phyloP scores from a whole-genome alignment of 2,113 vertebrate species.

The Brevimyrus niger region DNA sequence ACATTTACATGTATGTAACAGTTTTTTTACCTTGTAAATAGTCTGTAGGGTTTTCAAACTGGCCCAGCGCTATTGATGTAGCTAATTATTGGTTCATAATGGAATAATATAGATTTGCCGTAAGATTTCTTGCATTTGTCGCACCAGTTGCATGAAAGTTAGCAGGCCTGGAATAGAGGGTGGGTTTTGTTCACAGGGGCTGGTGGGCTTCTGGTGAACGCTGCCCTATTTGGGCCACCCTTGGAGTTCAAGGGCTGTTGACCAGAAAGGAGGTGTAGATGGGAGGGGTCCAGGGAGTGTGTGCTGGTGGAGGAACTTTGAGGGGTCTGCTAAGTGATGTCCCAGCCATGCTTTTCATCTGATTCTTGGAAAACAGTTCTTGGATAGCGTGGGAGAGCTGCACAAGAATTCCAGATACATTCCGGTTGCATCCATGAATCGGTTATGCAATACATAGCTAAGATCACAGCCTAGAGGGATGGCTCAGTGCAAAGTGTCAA shows the following conservation, averaged over 20 bases:
- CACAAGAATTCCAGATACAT: background rate
- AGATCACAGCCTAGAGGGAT: background rate
- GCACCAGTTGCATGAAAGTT: background rate
- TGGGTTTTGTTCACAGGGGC: background rate
- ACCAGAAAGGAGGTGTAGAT: background rate
- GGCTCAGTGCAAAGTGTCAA: background rate
- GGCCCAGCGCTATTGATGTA: background rate
- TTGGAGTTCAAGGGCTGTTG: background rate
- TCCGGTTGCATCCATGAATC: background rate
- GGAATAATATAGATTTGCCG: background rate
- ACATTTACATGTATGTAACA: background rate
- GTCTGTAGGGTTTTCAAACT: background rate
- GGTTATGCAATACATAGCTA: background rate
- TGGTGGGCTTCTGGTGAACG: background rate
- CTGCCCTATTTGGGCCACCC: background rate
- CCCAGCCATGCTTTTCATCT: background rate
- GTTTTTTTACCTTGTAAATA: background rate
- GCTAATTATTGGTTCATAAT: background rate
- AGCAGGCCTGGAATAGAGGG: background rate
- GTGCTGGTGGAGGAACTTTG: background rate
- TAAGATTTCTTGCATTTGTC: background rate
- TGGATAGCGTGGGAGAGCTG: background rate
- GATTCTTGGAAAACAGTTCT: background rate
- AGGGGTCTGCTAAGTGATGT: background rate
- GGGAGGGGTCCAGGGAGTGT: background rate